Base-by-base conservation (phyloP, 2,113 vertebrate species). In the Neolamprologus tretocephalus region DNA sequence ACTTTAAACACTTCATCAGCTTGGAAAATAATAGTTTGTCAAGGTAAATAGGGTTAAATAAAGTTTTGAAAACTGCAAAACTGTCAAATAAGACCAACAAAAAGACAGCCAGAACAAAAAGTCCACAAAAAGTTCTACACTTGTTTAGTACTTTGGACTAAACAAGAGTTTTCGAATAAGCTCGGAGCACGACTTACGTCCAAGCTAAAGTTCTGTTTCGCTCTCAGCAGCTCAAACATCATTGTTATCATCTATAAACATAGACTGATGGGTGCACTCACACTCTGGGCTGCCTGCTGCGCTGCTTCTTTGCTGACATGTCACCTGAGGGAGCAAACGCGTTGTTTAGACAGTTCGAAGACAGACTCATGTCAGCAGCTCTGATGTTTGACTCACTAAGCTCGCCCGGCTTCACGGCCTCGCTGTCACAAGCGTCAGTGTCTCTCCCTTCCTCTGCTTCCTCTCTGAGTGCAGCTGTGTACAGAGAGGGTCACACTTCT, bases 231-330 rank as follows among this genome's bases (percentile, higher is more conserved):
- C 61, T n/a, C 9, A n/a, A 80, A 23, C 40, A 16, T 17, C 53
- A 33, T 33, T 31, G 31, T 31, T 47, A 19, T 47, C 14, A 75
- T 28, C 37, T 47, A 16, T 16, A 54, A 35, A 63, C 33, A 23
- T 31, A 4, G 33, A 82, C 21, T 35, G 26, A 79, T 54, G 7
- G 45, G 17, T 47, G 21, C 31, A 94, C 96, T 97, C 94, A 96
- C 96, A 91, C 89, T 89, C 31, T 86, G 87, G 21, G 87, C 6
- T 19, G 63, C 87, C 89, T 87, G 87, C 88, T 93, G 90, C 73
- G 81, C 13, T 82, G 89, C 71, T 73, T 89, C 81, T 93, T 91
- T 54, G 92, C 92, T 33, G 93, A 94, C 95, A 95, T 95, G 86
- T 91, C 91, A 26, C 90, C 91, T 68, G 19, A 63, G 63, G 94